phyloP scores from a whole-genome alignment of 2,888 invertebrate species.

The Amitus sp. region DNA sequence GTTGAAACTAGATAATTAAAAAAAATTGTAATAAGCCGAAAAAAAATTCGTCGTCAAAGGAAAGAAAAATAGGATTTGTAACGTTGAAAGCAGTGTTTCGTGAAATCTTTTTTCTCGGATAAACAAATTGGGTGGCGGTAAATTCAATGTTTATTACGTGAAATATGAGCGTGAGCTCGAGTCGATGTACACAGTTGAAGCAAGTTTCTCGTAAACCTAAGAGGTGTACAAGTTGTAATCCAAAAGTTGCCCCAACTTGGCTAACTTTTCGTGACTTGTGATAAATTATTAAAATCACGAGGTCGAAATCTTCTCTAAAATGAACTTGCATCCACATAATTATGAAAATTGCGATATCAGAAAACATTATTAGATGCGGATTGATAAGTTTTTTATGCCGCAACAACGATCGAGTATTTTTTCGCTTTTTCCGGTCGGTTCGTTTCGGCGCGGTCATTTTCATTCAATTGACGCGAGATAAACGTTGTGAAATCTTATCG shows the following conservation, averaged over 20 bases:
- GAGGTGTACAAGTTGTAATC: slow-evolving; percentile 3
- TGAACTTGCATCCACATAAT: background rate
- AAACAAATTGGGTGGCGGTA: background rate
- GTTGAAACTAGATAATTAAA: too few species aligned
- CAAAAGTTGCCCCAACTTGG: slow-evolving; percentile 4
- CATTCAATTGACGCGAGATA: background rate
- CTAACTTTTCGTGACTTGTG: slow-evolving; percentile 3
- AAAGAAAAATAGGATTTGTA: too few species aligned
- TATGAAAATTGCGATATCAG: background rate
- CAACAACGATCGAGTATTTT: too few species aligned
- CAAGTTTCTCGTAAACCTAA: background rate
- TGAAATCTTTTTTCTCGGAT: background rate
- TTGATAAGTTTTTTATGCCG: too few species aligned
- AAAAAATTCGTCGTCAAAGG: too few species aligned
- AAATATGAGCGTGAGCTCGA: slow-evolving; percentile 2
- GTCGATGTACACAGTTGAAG: background rate
- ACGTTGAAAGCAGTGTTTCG: background rate
- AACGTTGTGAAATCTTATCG: background rate
- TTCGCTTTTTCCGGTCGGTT: too few species aligned
- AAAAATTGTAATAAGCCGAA: too few species aligned
- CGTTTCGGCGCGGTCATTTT: background rate
- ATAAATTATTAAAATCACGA: background rate
- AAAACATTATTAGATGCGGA: background rate
- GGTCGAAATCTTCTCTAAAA: background rate
- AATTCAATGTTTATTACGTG: background rate